phyloP scores from a whole-genome alignment of 2,113 vertebrate genomes.

The Physeter macrocephalus region DNA sequence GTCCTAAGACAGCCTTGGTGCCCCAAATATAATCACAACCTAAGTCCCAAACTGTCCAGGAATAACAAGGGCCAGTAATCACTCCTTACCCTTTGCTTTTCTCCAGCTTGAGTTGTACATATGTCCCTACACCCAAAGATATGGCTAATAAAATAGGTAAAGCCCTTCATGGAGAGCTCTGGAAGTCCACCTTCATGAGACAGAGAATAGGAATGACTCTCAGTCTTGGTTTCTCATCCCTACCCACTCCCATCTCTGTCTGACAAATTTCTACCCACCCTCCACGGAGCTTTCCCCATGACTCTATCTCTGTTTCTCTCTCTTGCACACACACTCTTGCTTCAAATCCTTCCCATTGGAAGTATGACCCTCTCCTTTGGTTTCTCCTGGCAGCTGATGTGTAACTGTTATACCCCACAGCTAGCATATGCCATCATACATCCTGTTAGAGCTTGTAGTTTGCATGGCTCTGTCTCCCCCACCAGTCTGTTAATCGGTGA shows the following conservation, averaged over 20 bases:
- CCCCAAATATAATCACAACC: background rate
- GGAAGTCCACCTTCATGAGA: background rate
- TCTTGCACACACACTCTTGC: background rate
- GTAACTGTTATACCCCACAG: background rate
- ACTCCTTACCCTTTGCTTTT: background rate
- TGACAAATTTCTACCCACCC: background rate
- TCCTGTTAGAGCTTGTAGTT: background rate
- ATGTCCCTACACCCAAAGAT: background rate
- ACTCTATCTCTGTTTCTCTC: background rate
- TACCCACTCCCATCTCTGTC: background rate
- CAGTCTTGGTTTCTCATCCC: background rate
- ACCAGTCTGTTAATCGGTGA: background rate
- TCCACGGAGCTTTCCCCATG: background rate
- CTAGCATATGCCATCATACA: background rate
- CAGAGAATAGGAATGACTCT: background rate
- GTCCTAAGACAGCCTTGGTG: background rate
- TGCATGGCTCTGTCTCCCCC: constrained; percentile 20
- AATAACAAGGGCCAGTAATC: background rate
- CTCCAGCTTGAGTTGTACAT: background rate
- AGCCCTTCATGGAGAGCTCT: background rate
- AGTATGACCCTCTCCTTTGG: background rate
- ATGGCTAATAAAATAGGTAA: background rate
- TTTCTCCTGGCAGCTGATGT: background rate
- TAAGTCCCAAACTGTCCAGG: background rate
- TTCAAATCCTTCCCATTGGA: background rate